Evolutionary conservation across 2,113 vertebrate genomes (phyloP).

Genomic region (Poicephalus gulielmi): DNA sequence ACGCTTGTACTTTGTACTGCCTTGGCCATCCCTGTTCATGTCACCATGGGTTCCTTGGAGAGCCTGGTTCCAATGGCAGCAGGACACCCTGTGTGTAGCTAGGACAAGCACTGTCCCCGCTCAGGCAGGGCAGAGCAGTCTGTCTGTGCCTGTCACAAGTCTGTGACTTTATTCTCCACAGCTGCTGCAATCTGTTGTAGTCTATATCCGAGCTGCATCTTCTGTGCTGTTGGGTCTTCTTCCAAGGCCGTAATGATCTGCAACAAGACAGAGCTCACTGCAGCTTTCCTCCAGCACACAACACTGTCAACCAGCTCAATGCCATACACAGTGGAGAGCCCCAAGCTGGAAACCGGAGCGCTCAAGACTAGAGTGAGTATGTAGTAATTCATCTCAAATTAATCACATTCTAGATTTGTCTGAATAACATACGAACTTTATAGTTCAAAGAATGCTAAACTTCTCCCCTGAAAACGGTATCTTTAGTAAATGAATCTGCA

Average conservation of each 20-base stretch:
- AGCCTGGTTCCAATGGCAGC: conserved; percentile 45
- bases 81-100: conserved; percentile 14
- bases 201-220: conserved; percentile 97
- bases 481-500: background rate
- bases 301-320: background rate
- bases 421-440: background rate
- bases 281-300: background rate
- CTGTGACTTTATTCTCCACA: conserved; percentile 98
- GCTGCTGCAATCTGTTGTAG: conserved; percentile 97
- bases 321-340: background rate
- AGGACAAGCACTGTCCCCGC: background rate
- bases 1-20: conserved; percentile 48
- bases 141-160: conserved; percentile 83
- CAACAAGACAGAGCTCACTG: conserved; percentile 29
- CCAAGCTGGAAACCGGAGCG: background rate
- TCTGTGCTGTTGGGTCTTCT: conserved; percentile 93
- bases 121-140: conserved; percentile 44
- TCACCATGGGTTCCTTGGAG: background rate
- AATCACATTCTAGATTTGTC: background rate
- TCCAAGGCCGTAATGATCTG: conserved; percentile 97
- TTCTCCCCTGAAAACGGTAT: background rate
- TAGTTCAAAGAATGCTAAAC: background rate
- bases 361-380: background rate
- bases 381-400: background rate
- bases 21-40: conserved; percentile 14